These are phyloP conservation scores for Archivesica marissinica DNA, from an alignment of 1,140 invertebrate species.

Conservation along the genomic window DNA sequence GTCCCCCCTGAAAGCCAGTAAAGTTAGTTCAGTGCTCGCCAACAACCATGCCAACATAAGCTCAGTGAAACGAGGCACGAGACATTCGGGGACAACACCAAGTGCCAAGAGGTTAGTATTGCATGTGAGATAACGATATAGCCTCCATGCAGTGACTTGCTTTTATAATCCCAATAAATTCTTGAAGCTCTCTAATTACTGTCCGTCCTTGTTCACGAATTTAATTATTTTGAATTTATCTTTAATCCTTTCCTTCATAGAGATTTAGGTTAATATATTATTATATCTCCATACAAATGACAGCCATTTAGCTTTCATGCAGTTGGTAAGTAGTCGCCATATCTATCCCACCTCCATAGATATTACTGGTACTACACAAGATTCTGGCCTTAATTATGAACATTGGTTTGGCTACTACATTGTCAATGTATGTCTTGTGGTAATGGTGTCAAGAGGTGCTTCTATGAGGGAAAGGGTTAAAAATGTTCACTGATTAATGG, in stretches of 20 bases:
- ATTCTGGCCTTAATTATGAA: no score
- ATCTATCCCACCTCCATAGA: no score
- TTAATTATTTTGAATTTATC: background rate
- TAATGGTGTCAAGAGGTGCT: no score
- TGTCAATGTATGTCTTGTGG: no score
- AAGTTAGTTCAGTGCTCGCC: constrained; percentile 73
- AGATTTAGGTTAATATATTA: background rate
- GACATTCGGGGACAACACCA: constrained; percentile 68
- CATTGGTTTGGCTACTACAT: no score
- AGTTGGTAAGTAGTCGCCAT: no score
- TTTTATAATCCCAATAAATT: background rate
- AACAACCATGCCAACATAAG: constrained; percentile 70
- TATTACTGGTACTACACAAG: no score
- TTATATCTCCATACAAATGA: no score
- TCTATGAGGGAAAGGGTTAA: no score
- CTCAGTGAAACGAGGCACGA: constrained; percentile 68
- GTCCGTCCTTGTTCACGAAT: background rate
- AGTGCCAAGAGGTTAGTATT: constrained; percentile 77
- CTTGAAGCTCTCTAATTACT: constrained; percentile 11
- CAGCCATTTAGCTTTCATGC: no score
- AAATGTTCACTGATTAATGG: no score
- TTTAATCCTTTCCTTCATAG: background rate
- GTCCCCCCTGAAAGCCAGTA: constrained; percentile 80
- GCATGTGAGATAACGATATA: background rate
- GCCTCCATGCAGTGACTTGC: constrained; percentile 20